Base-by-base conservation (phyloP, 2,113 vertebrate genomes). In the Cryptomyrus ogoouensis region DNA sequence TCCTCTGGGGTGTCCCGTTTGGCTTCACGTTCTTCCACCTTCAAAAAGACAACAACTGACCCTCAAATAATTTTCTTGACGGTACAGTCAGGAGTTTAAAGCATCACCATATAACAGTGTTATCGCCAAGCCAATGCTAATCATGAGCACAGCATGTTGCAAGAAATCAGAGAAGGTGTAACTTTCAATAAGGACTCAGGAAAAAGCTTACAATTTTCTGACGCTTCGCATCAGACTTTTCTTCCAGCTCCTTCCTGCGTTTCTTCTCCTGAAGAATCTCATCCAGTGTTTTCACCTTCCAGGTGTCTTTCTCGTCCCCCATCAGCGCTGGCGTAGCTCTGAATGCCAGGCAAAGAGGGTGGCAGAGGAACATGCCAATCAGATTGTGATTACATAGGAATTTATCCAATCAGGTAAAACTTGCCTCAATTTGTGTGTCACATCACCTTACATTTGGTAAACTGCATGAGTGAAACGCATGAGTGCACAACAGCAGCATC, bases 251-350 rank as follows among this genome's bases (percentile, higher is more conserved):
- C 94, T 98, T 96, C 95, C 98, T 96, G 90, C 98, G 96, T 89
- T 98, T 99, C 93, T 99, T 99, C 94, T 99, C 98, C 93, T 97
- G 97, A 77, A 99, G 96, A 95, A 99, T 99, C 92, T 99, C 98
- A 95, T 99, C 98, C 96, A 99, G 97, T 90, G 98, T 99, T 95
- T 99, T 99, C 93, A 99, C 98, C 94, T 99, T 99, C 98, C 98
- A 99, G 95, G 97, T 99, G 94, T 99, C 98, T 96, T 99, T 99
- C 98, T 98, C 97, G 98, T 99, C 98, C 97, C 98, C 98, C 98
- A 99, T 99, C 98, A 93, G 98, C 96, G 91, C 96, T 44, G 93
- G 93, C 91, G 92, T 94, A 92, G 94, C 93, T 92, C 95, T 93
- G 90, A 93, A 97, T 98, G 94, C 17, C 92, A 91, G 92, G 93